Evolutionary conservation across 2,113 vertebrate genomes (phyloP).

Genomic region (Vanacampus margaritifer): DNA sequence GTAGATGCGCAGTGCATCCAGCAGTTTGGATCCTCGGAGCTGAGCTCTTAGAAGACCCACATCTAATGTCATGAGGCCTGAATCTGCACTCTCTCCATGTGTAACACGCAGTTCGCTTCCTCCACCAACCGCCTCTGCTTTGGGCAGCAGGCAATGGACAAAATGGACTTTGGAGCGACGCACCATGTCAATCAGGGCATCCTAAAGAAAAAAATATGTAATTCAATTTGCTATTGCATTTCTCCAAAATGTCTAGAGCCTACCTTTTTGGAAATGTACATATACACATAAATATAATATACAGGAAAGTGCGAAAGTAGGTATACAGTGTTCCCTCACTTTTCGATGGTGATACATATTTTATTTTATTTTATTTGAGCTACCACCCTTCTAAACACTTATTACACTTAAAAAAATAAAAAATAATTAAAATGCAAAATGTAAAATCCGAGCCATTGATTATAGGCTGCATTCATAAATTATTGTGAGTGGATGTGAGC

Average conservation of each 20-base stretch:
- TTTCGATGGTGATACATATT: no score
- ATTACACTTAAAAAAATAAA: no score
- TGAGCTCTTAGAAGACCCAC: conserved; percentile 87
- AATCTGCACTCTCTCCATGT: conserved; percentile 81
- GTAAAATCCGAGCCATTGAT: no score
- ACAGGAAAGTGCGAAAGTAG: no score
- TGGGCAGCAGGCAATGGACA: conserved; percentile 88
- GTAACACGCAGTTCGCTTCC: conserved; percentile 80
- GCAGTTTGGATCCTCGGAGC: conserved; percentile 87
- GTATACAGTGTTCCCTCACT: no score
- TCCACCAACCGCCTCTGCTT: conserved; percentile 72
- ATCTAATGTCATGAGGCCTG: conserved; percentile 88
- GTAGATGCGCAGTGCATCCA: conserved; percentile 91
- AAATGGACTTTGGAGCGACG: conserved; percentile 92
- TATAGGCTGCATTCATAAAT: no score
- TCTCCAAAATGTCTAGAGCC: neutral
- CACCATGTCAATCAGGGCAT: conserved; percentile 93
- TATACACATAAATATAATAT: no score
- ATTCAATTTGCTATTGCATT: neutral
- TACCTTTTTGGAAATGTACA: neutral
- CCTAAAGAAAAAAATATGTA: conserved; percentile 65
- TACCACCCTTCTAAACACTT: no score
- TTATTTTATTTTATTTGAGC: no score
- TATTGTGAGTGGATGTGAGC: no score
- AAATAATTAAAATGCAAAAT: no score